These are phyloP conservation scores for Pyralis farinalis DNA, from an alignment of 2,888 invertebrate species.

Conservation along the genomic window DNA sequence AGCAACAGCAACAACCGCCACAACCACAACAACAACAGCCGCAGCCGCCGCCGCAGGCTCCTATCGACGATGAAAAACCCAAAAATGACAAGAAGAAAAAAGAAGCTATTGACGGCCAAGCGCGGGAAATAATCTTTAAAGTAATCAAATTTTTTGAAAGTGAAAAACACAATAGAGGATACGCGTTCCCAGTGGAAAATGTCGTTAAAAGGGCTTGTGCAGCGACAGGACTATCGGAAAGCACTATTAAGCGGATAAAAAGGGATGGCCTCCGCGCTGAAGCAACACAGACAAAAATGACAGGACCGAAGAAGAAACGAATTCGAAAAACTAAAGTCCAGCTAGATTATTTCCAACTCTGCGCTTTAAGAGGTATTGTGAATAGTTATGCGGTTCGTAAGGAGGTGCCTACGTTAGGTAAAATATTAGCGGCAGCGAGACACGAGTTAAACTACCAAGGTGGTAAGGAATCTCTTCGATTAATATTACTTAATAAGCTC, in stretches of 20 bases:
- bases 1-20: constrained; percentile 19
- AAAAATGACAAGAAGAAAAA: constrained; percentile 64
- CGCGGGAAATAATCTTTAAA: constrained; percentile 67
- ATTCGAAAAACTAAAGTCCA: constrained; percentile 70
- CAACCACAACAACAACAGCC: constrained; percentile 24
- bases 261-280: constrained; percentile 64
- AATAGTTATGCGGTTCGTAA: constrained; percentile 64
- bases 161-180: constrained; percentile 71
- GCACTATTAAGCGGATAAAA: constrained; percentile 70
- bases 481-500: constrained; percentile 67
- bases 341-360: constrained; percentile 66
- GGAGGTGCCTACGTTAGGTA: constrained; percentile 68
- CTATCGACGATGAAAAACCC: constrained; percentile 38
- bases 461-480: constrained; percentile 63
- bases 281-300: constrained; percentile 68
- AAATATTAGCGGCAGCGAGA: constrained; percentile 64
- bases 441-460: constrained; percentile 66
- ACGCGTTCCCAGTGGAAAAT: constrained; percentile 69
- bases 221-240: constrained; percentile 67
- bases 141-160: constrained; percentile 74
- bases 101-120: constrained; percentile 71
- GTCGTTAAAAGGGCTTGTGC: constrained; percentile 70
- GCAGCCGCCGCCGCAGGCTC: constrained; percentile 23
- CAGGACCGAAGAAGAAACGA: constrained; percentile 68
- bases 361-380: constrained; percentile 64